Evolutionary conservation across 2,797 vertebrate genomes (phyloP).

Genomic region (Hirundo rustica): DNA sequence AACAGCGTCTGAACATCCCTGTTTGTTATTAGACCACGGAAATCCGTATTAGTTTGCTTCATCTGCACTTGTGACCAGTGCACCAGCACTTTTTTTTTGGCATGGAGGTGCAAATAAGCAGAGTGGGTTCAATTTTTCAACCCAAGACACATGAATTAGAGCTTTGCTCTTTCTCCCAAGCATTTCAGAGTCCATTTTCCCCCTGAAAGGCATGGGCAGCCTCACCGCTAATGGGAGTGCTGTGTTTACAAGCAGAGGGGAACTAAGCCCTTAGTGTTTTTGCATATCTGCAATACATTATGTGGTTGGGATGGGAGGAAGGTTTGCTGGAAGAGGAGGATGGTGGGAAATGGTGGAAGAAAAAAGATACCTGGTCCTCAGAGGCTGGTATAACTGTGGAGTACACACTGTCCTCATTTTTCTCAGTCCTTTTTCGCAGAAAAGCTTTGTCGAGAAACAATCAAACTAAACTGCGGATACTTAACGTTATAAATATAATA

Average conservation of each 20-base stretch:
- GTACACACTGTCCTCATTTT: background rate
- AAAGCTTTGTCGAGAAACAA: background rate
- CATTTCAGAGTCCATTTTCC: conserved; percentile 55
- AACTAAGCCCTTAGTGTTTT: conserved; percentile 57
- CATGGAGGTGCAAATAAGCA: conserved; percentile 16
- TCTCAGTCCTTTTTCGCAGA: background rate
- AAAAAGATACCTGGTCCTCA: background rate
- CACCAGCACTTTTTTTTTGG: conserved; percentile 18
- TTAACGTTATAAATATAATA: conserved; percentile 19
- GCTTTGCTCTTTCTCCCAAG: conserved; percentile 46
- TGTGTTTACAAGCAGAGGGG: conserved; percentile 54
- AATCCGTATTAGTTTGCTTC: conserved; percentile 57
- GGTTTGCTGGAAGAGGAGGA: background rate
- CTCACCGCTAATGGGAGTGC: conserved; percentile 31
- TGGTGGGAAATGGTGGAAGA: background rate
- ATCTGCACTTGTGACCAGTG: conserved; percentile 13
- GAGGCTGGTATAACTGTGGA: background rate
- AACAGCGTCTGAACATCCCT: background rate
- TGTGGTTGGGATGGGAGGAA: conserved; percentile 4
- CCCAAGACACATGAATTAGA: conserved; percentile 48
- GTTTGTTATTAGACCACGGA: conserved; percentile 52
- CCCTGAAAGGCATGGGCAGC: conserved; percentile 27
- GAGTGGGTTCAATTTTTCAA: conserved; percentile 54
- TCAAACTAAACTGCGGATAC: background rate
- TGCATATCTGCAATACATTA: conserved; percentile 24